These are phyloP conservation scores for Drosophila paramelanica DNA, from an alignment of 2,888 invertebrate species.

Conservation along the genomic window DNA sequence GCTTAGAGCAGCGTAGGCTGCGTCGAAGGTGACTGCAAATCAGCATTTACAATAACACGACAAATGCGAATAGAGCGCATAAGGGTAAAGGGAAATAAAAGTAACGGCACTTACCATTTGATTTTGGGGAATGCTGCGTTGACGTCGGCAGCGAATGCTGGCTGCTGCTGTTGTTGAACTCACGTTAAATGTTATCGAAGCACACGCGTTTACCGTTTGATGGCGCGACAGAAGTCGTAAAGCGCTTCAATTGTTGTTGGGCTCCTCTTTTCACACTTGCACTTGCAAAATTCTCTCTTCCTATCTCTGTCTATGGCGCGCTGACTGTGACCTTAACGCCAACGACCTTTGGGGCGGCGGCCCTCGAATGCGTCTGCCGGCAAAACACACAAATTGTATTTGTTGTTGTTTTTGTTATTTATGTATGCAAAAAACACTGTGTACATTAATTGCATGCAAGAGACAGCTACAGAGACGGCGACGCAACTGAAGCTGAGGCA, in stretches of 20 bases:
- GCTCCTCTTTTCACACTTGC: slow-evolving; percentile 50
- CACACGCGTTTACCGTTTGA: slow-evolving; percentile 54
- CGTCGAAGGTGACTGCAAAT: slow-evolving; percentile 54
- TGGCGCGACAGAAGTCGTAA: slow-evolving; percentile 34
- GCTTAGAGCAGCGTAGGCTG: slow-evolving; percentile 21
- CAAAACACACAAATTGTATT: slow-evolving; percentile 44
- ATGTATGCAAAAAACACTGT: slow-evolving; percentile 57
- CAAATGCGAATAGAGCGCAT: slow-evolving; percentile 20
- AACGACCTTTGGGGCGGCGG: slow-evolving; percentile 65
- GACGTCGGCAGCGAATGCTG: slow-evolving; percentile 17
- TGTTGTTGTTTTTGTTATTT: slow-evolving; percentile 39
- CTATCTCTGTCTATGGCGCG: slow-evolving; percentile 6
- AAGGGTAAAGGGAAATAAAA: slow-evolving; percentile 41
- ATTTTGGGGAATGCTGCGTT: slow-evolving; percentile 26
- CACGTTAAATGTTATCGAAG: slow-evolving; percentile 21
- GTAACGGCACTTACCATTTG: slow-evolving; percentile 70
- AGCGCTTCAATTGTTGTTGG: slow-evolving; percentile 24
- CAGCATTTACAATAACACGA: slow-evolving; percentile 64
- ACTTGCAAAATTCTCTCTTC: slow-evolving; percentile 25
- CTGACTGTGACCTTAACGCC: slow-evolving; percentile 62
- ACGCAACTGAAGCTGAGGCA: slow-evolving; percentile 17
- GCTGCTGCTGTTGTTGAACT: slow-evolving; percentile 21
- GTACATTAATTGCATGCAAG: slow-evolving; percentile 58
- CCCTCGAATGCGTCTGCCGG: slow-evolving; percentile 43
- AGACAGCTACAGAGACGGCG: slow-evolving; percentile 18